phyloP scores from a whole-genome alignment of 1,140 invertebrate genomes.

The Lordiphosa mommai region DNA sequence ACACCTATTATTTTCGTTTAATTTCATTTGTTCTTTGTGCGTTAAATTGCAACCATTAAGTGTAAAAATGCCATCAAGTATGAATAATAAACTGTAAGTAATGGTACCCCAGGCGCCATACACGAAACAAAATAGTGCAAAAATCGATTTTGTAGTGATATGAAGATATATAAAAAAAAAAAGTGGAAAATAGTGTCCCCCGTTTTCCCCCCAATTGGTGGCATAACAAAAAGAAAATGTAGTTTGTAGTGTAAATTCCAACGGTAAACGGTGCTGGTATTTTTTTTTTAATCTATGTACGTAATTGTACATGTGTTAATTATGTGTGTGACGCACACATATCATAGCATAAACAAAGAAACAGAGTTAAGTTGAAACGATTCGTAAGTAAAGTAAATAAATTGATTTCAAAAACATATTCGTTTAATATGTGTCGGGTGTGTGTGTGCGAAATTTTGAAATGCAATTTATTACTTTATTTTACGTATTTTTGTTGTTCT shows the following conservation, averaged over 20 bases:
- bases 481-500: conserved; percentile 43
- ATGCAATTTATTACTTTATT: conserved; percentile 71
- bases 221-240: conserved; percentile 36
- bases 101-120: conserved; percentile 39
- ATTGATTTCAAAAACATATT: conserved; percentile 53
- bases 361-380: neutral
- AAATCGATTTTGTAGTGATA: conserved; percentile 75
- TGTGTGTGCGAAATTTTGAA: conserved; percentile 34
- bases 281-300: conserved; percentile 17
- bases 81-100: conserved; percentile 80
- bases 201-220: conserved; percentile 61
- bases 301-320: conserved; percentile 6
- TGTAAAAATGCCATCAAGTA: conserved; percentile 78
- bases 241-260: conserved; percentile 46
- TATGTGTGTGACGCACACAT: conserved; percentile 26
- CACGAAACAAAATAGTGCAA: conserved; percentile 48
- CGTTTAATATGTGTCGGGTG: neutral
- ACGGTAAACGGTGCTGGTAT: conserved; percentile 48
- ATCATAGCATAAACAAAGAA: conserved; percentile 32
- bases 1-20: conserved; percentile 41
- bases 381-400: conserved; percentile 68
- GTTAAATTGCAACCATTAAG: conserved; percentile 74
- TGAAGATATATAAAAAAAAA: conserved; percentile 30
- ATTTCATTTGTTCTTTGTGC: conserved; percentile 55
- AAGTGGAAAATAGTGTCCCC: conserved; percentile 51